Percentiles rank a stretch among this genome's conserved stretches.
These are phyloP conservation scores for Urosaurus nigricauda DNA, from an alignment of 2,797 vertebrate species.

Conservation along the genomic window DNA sequence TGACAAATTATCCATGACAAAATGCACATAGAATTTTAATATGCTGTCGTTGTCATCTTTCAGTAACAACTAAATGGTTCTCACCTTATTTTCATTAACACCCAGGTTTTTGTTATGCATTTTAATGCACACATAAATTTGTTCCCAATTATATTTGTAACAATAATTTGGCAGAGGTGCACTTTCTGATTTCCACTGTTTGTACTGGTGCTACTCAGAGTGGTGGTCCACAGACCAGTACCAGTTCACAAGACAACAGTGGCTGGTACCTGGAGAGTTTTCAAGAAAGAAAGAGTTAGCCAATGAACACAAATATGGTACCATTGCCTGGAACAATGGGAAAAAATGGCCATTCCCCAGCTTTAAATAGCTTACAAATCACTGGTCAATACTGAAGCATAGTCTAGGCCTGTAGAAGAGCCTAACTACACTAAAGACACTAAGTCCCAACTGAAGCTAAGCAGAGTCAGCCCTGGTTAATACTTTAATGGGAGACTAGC, in stretches of 20 bases:
- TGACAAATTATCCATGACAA: background rate
- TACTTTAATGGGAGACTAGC: too few relatives aligned
- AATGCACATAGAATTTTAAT: background rate
- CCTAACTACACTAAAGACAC: too few relatives aligned
- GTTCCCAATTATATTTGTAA: background rate
- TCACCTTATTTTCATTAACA: background rate
- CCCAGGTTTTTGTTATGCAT: background rate
- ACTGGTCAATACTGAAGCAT: background rate
- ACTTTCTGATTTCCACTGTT: background rate
- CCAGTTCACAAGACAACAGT: too few relatives aligned
- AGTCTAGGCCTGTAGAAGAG: background rate
- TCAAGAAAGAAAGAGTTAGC: too few relatives aligned
- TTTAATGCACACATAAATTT: background rate
- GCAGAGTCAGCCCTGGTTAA: too few relatives aligned
- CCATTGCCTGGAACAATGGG: background rate
- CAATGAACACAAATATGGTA: too few relatives aligned
- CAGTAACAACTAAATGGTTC: background rate
- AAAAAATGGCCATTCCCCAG: background rate
- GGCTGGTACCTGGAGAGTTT: too few relatives aligned
- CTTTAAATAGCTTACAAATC: too few relatives aligned
- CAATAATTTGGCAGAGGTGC: conserved; percentile 4
- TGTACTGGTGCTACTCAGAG: background rate
- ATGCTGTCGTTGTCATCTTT: background rate
- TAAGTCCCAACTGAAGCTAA: too few relatives aligned
- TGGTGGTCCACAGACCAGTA: too few relatives aligned